Evolutionary conservation across 2,113 vertebrate species (phyloP).

Genomic region (Peucedramus taeniatus): DNA sequence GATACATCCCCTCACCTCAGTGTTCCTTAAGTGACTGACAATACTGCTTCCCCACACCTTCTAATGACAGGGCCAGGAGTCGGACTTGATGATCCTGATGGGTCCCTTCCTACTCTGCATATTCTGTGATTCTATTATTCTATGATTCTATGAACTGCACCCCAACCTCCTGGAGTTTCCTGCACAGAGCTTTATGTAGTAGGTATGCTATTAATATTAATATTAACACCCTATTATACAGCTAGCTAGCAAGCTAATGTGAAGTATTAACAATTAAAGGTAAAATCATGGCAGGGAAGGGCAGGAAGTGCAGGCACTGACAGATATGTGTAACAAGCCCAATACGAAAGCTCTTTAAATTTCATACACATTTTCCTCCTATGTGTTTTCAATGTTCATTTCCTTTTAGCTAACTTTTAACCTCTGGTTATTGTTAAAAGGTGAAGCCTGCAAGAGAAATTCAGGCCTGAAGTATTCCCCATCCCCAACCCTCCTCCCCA

Average conservation of each 20-base stretch:
- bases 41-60: neutral
- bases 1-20: neutral
- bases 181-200: neutral
- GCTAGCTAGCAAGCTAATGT: neutral
- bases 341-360: neutral
- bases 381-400: neutral
- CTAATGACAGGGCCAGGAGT: neutral
- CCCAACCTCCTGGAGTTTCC: neutral
- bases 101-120: neutral
- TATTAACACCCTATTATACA: neutral
- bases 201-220: neutral
- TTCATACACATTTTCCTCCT: neutral
- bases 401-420: neutral
- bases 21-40: neutral
- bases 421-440: neutral
- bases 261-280: neutral
- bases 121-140: neutral
- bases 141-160: neutral
- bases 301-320: neutral
- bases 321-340: neutral
- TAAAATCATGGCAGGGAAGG: neutral
- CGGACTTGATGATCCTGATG: accelerated
- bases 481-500: too few species aligned
- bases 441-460: neutral
- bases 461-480: neutral